Base-by-base conservation (phyloP, 2,797 vertebrate genomes). In the Podargus strigoides region DNA sequence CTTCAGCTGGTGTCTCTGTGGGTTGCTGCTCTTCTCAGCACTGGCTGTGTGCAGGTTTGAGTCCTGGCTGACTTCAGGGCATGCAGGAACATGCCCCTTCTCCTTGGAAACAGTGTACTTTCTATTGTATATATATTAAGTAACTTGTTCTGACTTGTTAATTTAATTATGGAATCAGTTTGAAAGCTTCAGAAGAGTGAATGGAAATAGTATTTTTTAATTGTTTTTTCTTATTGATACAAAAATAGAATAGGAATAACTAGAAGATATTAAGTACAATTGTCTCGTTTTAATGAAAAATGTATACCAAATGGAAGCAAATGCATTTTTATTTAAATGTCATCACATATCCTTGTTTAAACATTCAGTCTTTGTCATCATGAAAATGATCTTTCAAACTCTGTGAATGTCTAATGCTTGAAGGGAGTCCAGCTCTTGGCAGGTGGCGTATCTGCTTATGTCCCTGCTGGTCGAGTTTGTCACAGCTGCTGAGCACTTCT, bases 281-380 rank as follows among this genome's bases (percentile, higher is more conserved):
- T 67, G 23, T 78, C 59, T 73, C 17, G 26, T 91, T 89, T 85
- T 52, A 73, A 69, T 87, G 79, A 73, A 70, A 80, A 76, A 73
- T 34, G 7, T 28, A 7, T 52, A 52, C 14, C 10, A 80, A 85
- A 81, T 64, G 34, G 47, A 89, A 84, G 28, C 20, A 74, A 91
- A 74, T 59, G 20, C 5, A 8, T 60, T 96, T 83, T 82, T 75
- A 78, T 86, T 86, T 73, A 85, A 79, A 84, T 73, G 67, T 82
- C 76, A 79, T 91, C 69, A 74, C 49, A 14, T 59, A 74, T 73
- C 81, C 94, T 88, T 90, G 58, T 91, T 93, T 88, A 81, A 93
- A 83, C 7, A 34, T 66, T 72, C 27, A 9, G 34, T 67, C 28
- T 64, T 82, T 87, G 63, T 74, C 53, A 55, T 75, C 32, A 16